Percentiles rank a stretch among this genome's conserved stretches.
These are phyloP conservation scores for Napeogenes sylphis DNA, from an alignment of 2,888 invertebrate species.

Conservation along the genomic window DNA sequence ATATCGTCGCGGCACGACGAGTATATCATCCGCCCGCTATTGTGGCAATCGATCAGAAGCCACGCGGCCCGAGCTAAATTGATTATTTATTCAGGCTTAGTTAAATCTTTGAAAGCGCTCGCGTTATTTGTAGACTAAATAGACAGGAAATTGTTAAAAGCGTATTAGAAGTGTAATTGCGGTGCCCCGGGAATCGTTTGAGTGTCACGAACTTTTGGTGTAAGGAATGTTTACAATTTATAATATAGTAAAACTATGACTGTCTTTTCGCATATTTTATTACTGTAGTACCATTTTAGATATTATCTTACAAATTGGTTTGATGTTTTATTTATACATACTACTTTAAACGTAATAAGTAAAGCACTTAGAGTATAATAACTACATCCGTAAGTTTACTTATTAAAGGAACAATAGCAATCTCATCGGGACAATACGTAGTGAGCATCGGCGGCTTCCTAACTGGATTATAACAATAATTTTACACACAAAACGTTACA, in stretches of 20 bases:
- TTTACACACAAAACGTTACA: constrained; percentile 45
- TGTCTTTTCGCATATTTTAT: background rate
- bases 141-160: constrained; percentile 64
- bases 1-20: constrained; percentile 70
- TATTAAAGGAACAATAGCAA: constrained; percentile 37
- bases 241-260: constrained; percentile 6
- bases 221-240: constrained; percentile 6
- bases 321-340: background rate
- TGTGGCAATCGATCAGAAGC: constrained; percentile 75
- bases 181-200: constrained; percentile 33
- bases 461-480: constrained; percentile 43
- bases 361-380: constrained; percentile 27
- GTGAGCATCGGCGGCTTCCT: constrained; percentile 37
- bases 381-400: constrained; percentile 37
- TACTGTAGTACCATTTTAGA: background rate
- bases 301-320: background rate
- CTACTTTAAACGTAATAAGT: background rate
- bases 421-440: constrained; percentile 39
- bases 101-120: constrained; percentile 65
- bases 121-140: constrained; percentile 68
- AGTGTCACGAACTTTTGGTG: constrained; percentile 44
- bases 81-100: constrained; percentile 75
- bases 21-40: constrained; percentile 74
- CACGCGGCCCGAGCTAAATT: constrained; percentile 66
- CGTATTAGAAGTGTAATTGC: constrained; percentile 53